A percentile compares a stretch with the other conserved stretches of the same genome.
Evolutionary conservation across 1,140 invertebrate species (phyloP).

Genomic region (Drosophila suzukii): DNA sequence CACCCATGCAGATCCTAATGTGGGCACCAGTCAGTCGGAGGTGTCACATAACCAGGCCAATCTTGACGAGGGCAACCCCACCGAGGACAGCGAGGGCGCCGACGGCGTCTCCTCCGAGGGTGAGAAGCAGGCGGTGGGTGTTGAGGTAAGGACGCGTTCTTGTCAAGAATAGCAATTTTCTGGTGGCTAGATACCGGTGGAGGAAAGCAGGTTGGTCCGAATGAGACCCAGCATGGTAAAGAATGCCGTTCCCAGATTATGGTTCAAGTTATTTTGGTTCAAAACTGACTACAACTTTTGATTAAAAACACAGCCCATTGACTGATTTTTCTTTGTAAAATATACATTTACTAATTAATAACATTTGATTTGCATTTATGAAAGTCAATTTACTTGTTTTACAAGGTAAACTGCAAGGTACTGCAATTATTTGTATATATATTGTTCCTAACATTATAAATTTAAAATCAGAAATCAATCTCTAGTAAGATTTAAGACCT

Average conservation of each 20-base stretch:
- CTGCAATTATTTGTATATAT: no score
- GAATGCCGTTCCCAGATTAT: background rate
- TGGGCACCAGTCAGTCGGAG: slow-evolving; percentile 78
- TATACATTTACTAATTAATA: no score
- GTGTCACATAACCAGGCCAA: slow-evolving; percentile 71
- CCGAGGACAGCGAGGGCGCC: slow-evolving; percentile 81
- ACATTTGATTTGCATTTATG: no score
- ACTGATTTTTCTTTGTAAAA: no score
- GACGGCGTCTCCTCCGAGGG: slow-evolving; percentile 87
- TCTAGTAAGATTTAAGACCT: background rate
- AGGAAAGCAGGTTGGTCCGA: background rate
- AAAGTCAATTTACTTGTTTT: no score
- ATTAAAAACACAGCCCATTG: no score
- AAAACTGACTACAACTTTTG: background rate
- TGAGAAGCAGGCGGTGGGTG: slow-evolving; percentile 87
- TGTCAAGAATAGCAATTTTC: background rate
- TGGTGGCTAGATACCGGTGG: background rate
- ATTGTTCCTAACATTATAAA: no score
- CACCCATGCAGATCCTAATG: slow-evolving; percentile 60
- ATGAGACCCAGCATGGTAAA: background rate
- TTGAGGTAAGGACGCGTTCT: slow-evolving; percentile 61
- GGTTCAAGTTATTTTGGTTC: background rate
- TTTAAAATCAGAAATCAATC: no score
- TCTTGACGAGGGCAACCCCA: slow-evolving; percentile 55
- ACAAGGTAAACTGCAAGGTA: no score